Evolutionary conservation across 2,888 invertebrate genomes (phyloP).

Genomic region (Sycophila texana): DNA sequence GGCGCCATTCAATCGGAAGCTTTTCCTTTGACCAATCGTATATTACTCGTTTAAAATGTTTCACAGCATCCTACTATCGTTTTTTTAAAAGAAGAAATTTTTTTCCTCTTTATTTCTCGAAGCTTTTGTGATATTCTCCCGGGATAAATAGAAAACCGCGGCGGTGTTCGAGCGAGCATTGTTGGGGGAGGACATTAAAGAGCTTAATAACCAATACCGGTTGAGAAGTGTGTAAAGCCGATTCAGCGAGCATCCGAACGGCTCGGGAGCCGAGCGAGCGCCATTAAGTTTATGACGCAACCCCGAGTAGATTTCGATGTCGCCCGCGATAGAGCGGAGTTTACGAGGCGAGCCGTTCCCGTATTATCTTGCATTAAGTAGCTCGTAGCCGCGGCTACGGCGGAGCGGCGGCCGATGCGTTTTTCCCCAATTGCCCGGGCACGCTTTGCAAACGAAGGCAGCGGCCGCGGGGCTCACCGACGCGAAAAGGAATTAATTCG

Average conservation of each 20-base stretch:
- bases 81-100: background rate
- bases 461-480: slow-evolving; percentile 1
- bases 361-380: slow-evolving; percentile 53
- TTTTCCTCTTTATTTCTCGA: background rate
- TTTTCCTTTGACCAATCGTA: too few relatives aligned
- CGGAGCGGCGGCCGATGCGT: background rate
- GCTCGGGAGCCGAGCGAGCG: slow-evolving; percentile 51
- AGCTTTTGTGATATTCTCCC: background rate
- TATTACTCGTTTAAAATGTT: background rate
- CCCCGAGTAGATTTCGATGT: slow-evolving; percentile 63
- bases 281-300: slow-evolving; percentile 62
- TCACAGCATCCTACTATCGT: background rate
- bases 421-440: slow-evolving; percentile 24
- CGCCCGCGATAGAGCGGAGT: slow-evolving; percentile 49
- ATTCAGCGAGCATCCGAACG: slow-evolving; percentile 34
- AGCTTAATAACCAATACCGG: slow-evolving; percentile 41
- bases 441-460: background rate
- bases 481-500: slow-evolving; percentile 55
- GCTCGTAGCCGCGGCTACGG: slow-evolving; percentile 34
- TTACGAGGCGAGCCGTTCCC: slow-evolving; percentile 49
- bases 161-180: background rate
- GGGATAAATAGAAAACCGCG: background rate
- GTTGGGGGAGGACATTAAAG: slow-evolving; percentile 6
- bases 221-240: slow-evolving; percentile 47
- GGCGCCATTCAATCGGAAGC: too few relatives aligned